Percentiles rank a stretch among this genome's conserved stretches.
Evolutionary conservation across 1,140 invertebrate genomes (phyloP).

Genomic region (Ephestia elutella): DNA sequence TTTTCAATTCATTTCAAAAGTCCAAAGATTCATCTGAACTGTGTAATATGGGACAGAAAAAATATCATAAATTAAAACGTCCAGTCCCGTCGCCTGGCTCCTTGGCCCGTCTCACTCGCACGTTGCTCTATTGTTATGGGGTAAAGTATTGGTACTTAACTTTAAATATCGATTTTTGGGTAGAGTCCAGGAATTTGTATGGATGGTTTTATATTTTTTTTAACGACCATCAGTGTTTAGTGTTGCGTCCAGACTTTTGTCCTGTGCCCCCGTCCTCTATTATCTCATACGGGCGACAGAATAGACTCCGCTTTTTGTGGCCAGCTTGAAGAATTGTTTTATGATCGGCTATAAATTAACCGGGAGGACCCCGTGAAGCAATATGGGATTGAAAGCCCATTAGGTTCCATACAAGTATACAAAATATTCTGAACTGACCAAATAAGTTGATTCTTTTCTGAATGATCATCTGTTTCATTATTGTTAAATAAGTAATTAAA

Average conservation of each 20-base stretch:
- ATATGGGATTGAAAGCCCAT: slow-evolving; percentile 30
- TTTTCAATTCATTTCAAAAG: slow-evolving; percentile 66
- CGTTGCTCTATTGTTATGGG: slow-evolving; percentile 39
- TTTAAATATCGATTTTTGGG: slow-evolving; percentile 63
- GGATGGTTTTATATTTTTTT: slow-evolving; percentile 55
- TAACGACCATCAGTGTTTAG: slow-evolving; percentile 40
- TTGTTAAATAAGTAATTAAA: too few species aligned
- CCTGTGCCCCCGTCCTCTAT: slow-evolving; percentile 53
- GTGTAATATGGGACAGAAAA: slow-evolving; percentile 50
- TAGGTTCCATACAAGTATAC: too few species aligned
- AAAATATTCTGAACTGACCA: too few species aligned
- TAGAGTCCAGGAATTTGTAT: slow-evolving; percentile 52
- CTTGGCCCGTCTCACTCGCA: slow-evolving; percentile 42
- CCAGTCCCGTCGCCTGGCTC: slow-evolving; percentile 44
- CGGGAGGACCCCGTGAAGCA: slow-evolving; percentile 26
- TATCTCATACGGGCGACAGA: slow-evolving; percentile 57
- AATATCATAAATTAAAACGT: slow-evolving; percentile 71
- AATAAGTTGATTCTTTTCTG: too few species aligned
- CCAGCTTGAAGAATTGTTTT: slow-evolving; percentile 69
- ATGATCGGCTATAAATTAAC: slow-evolving; percentile 61
- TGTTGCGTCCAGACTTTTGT: slow-evolving; percentile 63
- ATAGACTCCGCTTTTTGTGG: slow-evolving; percentile 59
- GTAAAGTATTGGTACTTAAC: slow-evolving; percentile 60
- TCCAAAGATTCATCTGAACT: slow-evolving; percentile 65
- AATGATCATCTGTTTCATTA: too few species aligned